These are phyloP conservation scores for Dimorphilus gyrociliatus DNA, from an alignment of 2,888 invertebrate species.

Conservation along the genomic window DNA sequence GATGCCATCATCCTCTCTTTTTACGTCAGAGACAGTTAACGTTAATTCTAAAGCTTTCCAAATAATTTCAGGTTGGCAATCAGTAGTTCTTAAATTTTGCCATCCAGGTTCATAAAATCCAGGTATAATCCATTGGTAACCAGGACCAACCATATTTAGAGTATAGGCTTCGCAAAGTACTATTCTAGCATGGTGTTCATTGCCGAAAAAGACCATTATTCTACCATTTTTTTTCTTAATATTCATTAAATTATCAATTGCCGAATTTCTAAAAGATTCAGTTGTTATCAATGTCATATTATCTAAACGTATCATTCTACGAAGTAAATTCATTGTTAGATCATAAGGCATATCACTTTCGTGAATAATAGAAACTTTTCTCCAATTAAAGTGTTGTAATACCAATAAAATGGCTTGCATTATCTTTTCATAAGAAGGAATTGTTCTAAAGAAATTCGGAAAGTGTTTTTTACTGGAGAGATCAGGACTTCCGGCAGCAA, in stretches of 20 bases:
- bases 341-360: conserved; percentile 1
- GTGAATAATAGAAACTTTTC: conserved; percentile 3
- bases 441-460: conserved; percentile 4
- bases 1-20: neutral
- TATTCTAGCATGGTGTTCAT: conserved; percentile 2
- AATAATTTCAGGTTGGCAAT: conserved; percentile 1
- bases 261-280: neutral
- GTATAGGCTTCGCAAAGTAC: conserved; percentile 3
- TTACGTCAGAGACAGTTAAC: conserved; percentile 3
- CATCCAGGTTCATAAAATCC: conserved; percentile 4
- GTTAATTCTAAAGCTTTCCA: neutral
- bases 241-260: neutral
- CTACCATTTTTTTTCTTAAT: conserved; percentile 3
- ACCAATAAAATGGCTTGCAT: conserved; percentile 1
- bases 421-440: conserved; percentile 2
- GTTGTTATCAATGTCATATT: conserved; percentile 2
- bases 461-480: neutral
- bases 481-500: conserved; percentile 4
- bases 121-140: conserved; percentile 6
- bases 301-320: neutral
- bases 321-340: conserved; percentile 2
- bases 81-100: conserved; percentile 3
- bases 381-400: conserved; percentile 1
- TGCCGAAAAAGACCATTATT: conserved; percentile 3
- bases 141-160: neutral